A percentile compares a stretch with the other conserved stretches of the same genome.
Evolutionary conservation across 2,113 vertebrate species (phyloP).

Genomic region (Glareola pratincola): DNA sequence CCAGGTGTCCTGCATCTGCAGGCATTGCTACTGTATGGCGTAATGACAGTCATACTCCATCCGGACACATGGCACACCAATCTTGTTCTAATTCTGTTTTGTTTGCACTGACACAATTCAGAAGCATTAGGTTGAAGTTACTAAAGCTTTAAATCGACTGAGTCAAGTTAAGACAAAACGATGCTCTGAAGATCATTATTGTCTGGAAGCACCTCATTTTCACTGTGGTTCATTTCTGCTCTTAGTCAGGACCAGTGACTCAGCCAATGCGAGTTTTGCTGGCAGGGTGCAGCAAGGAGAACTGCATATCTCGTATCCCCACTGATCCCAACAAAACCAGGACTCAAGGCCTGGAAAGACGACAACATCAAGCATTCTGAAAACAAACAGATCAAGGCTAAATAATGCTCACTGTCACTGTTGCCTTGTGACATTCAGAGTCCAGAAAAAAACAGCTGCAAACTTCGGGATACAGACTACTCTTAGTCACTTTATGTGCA

Average conservation of each 20-base stretch:
- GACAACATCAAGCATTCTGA: neutral
- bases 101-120: neutral
- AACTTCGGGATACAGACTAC: neutral
- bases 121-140: neutral
- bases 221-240: neutral
- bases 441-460: neutral
- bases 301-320: neutral
- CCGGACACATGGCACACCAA: accelerated
- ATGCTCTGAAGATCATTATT: neutral
- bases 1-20: accelerated
- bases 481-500: neutral
- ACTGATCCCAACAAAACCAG: neutral
- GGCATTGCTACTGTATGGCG: neutral
- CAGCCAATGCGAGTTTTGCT: neutral
- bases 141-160: neutral
- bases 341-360: neutral
- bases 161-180: neutral
- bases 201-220: neutral
- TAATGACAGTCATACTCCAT: neutral
- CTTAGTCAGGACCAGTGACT: neutral
- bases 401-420: neutral
- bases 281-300: neutral
- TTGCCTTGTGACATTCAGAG: neutral
- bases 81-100: neutral
- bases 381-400: neutral